Percentiles rank a stretch among this genome's conserved stretches.
These are phyloP conservation scores for Urocyon cinereoargenteus DNA, from an alignment of 2,797 vertebrate genomes.

Conservation along the genomic window DNA sequence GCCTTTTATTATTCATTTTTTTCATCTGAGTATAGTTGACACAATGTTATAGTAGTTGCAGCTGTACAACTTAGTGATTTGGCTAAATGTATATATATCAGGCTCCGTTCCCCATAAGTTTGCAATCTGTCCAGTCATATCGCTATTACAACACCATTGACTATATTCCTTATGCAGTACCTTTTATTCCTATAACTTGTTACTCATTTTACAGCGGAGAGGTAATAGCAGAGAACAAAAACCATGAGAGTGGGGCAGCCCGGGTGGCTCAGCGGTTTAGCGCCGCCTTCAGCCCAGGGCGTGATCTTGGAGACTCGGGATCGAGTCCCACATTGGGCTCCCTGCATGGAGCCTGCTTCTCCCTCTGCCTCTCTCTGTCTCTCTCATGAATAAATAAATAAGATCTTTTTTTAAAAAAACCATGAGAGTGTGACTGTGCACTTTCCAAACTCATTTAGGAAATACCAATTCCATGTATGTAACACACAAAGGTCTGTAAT, in stretches of 20 bases:
- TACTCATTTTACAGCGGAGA: not conserved
- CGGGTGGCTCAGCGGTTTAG: too few relatives aligned
- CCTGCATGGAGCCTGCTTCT: too few relatives aligned
- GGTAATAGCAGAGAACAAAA: not conserved
- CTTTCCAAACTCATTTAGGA: not conserved
- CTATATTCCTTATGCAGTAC: not conserved
- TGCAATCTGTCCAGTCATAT: not conserved
- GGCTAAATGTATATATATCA: not conserved
- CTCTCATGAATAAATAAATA: too few relatives aligned
- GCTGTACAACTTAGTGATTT: not conserved
- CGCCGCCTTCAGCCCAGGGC: too few relatives aligned
- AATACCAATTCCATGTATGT: not conserved
- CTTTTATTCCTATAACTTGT: not conserved
- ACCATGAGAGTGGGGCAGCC: not conserved
- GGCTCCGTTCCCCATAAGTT: not conserved
- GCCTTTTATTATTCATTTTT: not conserved
- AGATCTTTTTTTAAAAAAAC: too few relatives aligned
- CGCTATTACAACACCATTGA: not conserved
- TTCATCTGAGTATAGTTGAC: not conserved
- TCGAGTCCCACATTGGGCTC: too few relatives aligned
- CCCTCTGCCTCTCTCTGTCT: too few relatives aligned
- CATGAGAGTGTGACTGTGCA: not conserved
- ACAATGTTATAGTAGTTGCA: not conserved
- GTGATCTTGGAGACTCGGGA: too few relatives aligned
- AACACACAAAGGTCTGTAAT: not conserved